These are phyloP conservation scores for Caenorhabditis sp. DNA, from an alignment of 2,888 invertebrate species.

Conservation along the genomic window DNA sequence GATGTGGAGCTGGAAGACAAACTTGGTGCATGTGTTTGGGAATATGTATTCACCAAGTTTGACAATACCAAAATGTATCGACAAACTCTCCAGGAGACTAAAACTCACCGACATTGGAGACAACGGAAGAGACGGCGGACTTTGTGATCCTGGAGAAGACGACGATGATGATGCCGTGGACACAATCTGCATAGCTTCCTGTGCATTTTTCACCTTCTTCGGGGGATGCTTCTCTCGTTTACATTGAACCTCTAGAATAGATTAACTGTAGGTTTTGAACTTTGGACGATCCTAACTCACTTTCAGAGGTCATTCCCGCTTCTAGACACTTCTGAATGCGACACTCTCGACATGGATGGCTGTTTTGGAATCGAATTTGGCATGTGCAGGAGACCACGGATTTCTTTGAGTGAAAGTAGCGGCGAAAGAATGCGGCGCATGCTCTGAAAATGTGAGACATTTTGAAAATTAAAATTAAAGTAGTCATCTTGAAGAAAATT, in stretches of 20 bases:
- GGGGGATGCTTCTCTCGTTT: conserved; percentile 36
- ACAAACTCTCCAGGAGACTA: not conserved
- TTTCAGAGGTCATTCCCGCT: conserved; percentile 20
- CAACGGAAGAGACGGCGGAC: conserved; percentile 8
- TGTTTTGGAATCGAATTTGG: conserved; percentile 6
- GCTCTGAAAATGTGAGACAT: conserved; percentile 44
- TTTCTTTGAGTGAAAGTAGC: conserved; percentile 42
- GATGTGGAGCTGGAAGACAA: conserved; percentile 26
- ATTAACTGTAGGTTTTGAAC: not conserved
- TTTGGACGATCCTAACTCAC: conserved; percentile 21
- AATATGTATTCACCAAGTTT: too few species aligned
- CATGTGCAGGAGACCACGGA: conserved; percentile 9
- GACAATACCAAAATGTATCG: too few species aligned
- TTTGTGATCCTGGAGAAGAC: not conserved
- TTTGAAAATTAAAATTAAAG: too few species aligned
- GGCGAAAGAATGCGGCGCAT: conserved; percentile 50
- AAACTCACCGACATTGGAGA: conserved; percentile 10
- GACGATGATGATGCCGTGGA: not conserved
- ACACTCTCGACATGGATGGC: conserved; percentile 44
- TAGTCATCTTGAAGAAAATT: too few species aligned
- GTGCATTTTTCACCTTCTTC: not conserved
- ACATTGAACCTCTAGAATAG: conserved; percentile 25
- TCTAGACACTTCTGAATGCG: conserved; percentile 35
- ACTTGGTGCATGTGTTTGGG: too few species aligned
- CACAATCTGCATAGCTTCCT: not conserved